Base-by-base conservation (phyloP, 2,797 vertebrate genomes). In the Aphelocoma californica region DNA sequence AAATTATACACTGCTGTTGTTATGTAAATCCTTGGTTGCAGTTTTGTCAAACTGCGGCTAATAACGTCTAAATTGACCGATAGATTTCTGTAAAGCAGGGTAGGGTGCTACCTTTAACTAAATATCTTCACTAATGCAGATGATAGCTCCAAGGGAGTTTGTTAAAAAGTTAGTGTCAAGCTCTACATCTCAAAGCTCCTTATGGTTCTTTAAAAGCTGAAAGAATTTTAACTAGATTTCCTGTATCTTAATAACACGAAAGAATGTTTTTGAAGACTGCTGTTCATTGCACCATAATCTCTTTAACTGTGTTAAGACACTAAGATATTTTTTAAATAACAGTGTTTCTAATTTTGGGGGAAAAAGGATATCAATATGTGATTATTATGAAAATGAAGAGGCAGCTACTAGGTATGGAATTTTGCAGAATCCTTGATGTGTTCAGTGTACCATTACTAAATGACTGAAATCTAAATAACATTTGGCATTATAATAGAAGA, bases 401-500 rank as follows among this genome's bases (percentile, higher is more conserved):
- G 79, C 93, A 87, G 83, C 96, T 95, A 83, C 93, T 96, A 97
- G 97, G 95, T 98, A 96, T 92, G 90, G 97, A 97, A 95, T 97
- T 97, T 97, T 98, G 96, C 95, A 95, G 97, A 97, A 96, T 95
- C 66, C 94, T 97, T 97, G 96, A 97, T 97, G 97, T 97, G 98
- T 97, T 97, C 97, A 98, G 90, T 64, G 94, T 97, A 97, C 96
- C 97, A 97, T 98, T 97, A 97, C 97, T 98, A 98, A 98, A 96
- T 98, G 97, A 97, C 97, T 97, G 96, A 97, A 98, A 97, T 97
- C 96, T 98, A 98, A 98, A 98, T 98, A 98, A 97, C 96, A 97
- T 97, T 98, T 98, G 97, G 98, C 98, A 97, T 98, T 97, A 96
- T 97, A 97, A 98, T 98, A 95, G 96, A 97, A 97, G 92, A 93